Conservation (phyloP, 2,113 vertebrate species). For the Sminthopsis crassicaudata region DNA sequence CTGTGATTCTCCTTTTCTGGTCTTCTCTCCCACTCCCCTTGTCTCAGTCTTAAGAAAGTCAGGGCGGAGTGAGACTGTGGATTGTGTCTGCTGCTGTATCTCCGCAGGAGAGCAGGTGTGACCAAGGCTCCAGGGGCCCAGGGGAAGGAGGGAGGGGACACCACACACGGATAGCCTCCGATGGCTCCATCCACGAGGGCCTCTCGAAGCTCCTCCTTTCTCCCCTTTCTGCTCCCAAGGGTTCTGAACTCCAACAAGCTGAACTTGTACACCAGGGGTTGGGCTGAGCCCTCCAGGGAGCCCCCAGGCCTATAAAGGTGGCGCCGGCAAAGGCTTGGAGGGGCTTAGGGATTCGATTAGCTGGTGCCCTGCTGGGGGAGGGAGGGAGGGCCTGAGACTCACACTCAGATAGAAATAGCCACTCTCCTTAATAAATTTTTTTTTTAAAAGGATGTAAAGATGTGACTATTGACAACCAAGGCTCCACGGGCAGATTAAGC, state of each 20-base stretch:
- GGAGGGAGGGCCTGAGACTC: not conserved
- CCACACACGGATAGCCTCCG: slow-evolving; percentile 80
- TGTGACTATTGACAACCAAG: slow-evolving; percentile 13
- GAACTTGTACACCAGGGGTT: slow-evolving; percentile 63
- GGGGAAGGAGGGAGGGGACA: not conserved
- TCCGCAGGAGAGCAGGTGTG: slow-evolving; percentile 77
- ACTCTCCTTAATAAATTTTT: slow-evolving; percentile 1
- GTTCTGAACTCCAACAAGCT: slow-evolving; percentile 59
- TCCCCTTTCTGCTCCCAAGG: slow-evolving; percentile 57
- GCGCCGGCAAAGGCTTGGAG: not conserved
- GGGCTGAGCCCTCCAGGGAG: not conserved
- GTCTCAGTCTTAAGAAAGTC: not conserved
- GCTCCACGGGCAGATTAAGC: slow-evolving; percentile 51
- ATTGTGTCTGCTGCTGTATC: not conserved
- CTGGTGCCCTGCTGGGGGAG: not conserved
- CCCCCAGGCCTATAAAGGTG: not conserved
- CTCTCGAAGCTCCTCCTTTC: slow-evolving; percentile 71
- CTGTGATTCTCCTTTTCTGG: not conserved
- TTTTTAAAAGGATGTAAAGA: not conserved
- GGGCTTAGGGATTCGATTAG: not conserved
- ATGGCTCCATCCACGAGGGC: not conserved
- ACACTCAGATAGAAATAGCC: not conserved
- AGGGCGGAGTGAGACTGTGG: not conserved
- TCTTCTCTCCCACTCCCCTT: not conserved
- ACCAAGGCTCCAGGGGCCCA: not conserved